Percentiles rank a stretch among this genome's conserved stretches.
phyloP scores from a whole-genome alignment of 2,797 vertebrate genomes.

The Periophthalmus magnuspinnatus region DNA sequence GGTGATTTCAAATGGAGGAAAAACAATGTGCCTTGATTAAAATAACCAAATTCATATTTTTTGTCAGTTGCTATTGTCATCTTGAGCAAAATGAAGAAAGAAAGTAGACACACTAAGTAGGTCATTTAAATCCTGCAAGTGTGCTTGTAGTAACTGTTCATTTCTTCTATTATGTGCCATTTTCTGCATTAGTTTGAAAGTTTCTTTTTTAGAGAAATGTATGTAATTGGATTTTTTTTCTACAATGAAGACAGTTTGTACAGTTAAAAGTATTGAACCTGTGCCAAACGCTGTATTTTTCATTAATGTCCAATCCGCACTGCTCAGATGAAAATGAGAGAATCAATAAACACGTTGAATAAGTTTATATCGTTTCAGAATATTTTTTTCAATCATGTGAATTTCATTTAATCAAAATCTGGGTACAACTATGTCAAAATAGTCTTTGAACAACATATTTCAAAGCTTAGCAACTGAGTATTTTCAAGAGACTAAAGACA shows the following conservation, averaged over 20 bases:
- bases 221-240: slow-evolving; percentile 19
- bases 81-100: slow-evolving; percentile 13
- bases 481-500: neutral
- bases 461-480: neutral
- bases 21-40: neutral
- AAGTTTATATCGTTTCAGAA: neutral
- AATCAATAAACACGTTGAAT: slow-evolving; percentile 56
- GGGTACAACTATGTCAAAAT: neutral
- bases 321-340: slow-evolving; percentile 35
- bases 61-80: neutral
- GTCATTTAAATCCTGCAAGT: slow-evolving; percentile 4
- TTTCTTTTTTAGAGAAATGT: neutral
- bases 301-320: slow-evolving; percentile 32
- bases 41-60: neutral
- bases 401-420: neutral
- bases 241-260: slow-evolving; percentile 4
- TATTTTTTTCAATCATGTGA: neutral
- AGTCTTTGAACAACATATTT: neutral
- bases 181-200: neutral
- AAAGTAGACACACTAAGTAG: neutral
- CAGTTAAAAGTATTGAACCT: slow-evolving; percentile 8
- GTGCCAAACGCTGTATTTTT: slow-evolving; percentile 57
- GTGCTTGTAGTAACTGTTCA: neutral
- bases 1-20: neutral
- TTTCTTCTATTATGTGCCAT: neutral